Evolutionary conservation across 2,113 vertebrate species (phyloP).

Genomic region (Lasiurus borealis): DNA sequence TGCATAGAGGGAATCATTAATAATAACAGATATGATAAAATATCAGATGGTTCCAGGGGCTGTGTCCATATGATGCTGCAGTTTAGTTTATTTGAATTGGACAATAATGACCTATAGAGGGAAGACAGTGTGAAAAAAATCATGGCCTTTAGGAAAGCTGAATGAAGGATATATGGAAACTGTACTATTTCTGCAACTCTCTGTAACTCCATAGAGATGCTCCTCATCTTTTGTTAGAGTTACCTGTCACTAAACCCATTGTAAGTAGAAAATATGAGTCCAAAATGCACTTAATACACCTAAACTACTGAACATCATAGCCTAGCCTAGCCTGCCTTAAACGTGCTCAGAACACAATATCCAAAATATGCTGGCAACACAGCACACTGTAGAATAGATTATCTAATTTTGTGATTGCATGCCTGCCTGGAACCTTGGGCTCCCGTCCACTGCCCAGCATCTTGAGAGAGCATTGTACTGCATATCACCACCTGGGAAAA

Average conservation of each 20-base stretch:
- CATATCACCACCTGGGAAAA: background rate
- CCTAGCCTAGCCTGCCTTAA: background rate
- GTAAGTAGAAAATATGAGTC: background rate
- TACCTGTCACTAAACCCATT: background rate
- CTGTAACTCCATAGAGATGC: background rate
- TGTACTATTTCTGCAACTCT: background rate
- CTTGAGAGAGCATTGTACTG: background rate
- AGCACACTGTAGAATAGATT: too few species aligned
- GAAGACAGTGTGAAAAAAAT: background rate
- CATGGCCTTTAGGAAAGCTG: background rate
- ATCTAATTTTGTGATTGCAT: background rate
- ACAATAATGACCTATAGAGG: background rate
- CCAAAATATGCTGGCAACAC: background rate
- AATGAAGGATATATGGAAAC: background rate
- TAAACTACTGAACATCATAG: background rate
- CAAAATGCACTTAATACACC: background rate
- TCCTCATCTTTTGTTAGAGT: background rate
- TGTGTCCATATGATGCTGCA: background rate
- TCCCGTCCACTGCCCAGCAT: too few species aligned
- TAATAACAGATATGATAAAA: background rate
- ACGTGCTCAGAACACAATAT: background rate
- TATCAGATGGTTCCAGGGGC: background rate
- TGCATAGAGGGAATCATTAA: background rate
- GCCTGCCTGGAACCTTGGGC: background rate
- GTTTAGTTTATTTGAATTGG: background rate